Evolutionary conservation across 2,797 vertebrate species (phyloP).

Genomic region (Nasua narica): DNA sequence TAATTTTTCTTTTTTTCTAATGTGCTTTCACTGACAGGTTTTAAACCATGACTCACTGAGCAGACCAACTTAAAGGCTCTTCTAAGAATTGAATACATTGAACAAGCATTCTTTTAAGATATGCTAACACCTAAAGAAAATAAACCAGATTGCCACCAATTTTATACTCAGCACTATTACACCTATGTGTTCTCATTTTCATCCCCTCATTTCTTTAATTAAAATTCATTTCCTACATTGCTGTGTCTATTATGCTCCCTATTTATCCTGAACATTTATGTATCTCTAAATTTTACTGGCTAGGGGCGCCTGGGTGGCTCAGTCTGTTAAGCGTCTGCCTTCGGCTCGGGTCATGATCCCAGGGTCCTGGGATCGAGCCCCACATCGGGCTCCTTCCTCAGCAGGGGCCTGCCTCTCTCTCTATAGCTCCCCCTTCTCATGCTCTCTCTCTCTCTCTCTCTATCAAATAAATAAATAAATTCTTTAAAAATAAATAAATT

Average conservation of each 20-base stretch:
- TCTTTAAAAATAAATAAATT: too few species aligned
- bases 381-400: too few species aligned
- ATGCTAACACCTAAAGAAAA: background rate
- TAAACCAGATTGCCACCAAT: background rate
- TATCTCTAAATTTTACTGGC: background rate
- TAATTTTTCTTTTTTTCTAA: background rate
- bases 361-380: too few species aligned
- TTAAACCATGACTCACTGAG: background rate
- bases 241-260: background rate
- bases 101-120: background rate
- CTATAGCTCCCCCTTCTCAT: too few species aligned
- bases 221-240: background rate
- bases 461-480: too few species aligned
- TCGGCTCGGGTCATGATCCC: too few species aligned
- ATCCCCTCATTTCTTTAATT: background rate
- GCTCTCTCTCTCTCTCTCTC: too few species aligned
- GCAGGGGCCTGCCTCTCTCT: too few species aligned
- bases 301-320: too few species aligned
- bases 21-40: background rate
- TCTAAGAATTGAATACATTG: background rate
- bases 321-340: too few species aligned
- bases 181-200: background rate
- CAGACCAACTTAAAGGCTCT: background rate
- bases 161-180: background rate
- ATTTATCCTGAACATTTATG: background rate